phyloP scores from a whole-genome alignment of 2,797 vertebrate genomes.

The Danio aesculapii region DNA sequence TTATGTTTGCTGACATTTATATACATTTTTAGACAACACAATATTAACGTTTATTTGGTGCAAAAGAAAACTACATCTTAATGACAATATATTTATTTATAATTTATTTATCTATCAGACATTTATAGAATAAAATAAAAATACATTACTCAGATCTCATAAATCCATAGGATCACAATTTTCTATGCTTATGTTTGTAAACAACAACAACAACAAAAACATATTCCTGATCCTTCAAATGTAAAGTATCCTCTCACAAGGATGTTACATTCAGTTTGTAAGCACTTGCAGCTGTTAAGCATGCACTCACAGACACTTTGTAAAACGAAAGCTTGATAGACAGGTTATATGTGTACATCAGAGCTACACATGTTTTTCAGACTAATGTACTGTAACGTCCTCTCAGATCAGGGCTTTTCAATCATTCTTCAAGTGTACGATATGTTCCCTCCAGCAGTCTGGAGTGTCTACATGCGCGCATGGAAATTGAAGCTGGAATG shows the following conservation, averaged over 20 bases:
- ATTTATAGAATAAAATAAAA: too few relatives aligned
- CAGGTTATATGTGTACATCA: conserved; percentile 12
- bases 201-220: not conserved
- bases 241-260: not conserved
- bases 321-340: not conserved
- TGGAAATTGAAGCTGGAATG: conserved; percentile 40
- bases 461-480: conserved; percentile 31
- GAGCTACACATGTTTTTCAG: not conserved
- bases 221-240: not conserved
- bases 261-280: conserved; percentile 26
- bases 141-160: too few relatives aligned
- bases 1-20: too few relatives aligned
- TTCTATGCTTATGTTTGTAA: not conserved
- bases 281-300: not conserved
- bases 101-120: too few relatives aligned
- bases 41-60: too few relatives aligned
- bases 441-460: conserved; percentile 14
- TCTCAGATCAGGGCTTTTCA: conserved; percentile 14
- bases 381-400: not conserved
- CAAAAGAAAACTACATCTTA: too few relatives aligned
- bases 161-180: too few relatives aligned
- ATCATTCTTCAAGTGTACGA: conserved; percentile 13
- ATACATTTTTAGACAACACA: too few relatives aligned
- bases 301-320: not conserved
- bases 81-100: too few relatives aligned